Evolutionary conservation across 2,113 vertebrate genomes (phyloP).

Genomic region (Notiomystis cincta): DNA sequence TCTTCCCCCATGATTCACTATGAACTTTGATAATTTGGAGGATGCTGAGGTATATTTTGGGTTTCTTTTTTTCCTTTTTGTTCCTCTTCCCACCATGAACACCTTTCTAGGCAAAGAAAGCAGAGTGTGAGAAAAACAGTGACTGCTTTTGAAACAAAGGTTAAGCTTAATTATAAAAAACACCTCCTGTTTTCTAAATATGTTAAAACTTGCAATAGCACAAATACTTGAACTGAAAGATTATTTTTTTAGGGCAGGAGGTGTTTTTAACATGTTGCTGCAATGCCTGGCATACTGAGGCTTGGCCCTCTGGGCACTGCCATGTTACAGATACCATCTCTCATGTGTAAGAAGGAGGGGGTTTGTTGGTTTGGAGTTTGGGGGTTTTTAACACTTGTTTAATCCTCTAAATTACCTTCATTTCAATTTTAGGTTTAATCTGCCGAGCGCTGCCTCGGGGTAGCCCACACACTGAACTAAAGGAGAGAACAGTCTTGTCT

Average conservation of each 20-base stretch:
- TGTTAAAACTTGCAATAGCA: slow-evolving; percentile 31
- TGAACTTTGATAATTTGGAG: background rate
- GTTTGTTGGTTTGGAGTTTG: background rate
- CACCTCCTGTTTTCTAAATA: background rate
- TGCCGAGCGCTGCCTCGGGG: slow-evolving; percentile 91
- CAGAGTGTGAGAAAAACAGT: background rate
- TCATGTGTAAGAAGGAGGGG: background rate
- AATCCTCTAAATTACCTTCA: background rate
- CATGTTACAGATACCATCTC: background rate
- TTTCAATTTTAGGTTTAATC: slow-evolving; percentile 82
- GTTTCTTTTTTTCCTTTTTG: background rate
- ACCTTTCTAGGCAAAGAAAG: background rate
- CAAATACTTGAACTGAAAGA: background rate
- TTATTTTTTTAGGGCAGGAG: background rate
- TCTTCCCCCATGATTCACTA: background rate
- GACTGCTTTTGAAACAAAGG: background rate
- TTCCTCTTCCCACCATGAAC: background rate
- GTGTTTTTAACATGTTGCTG: background rate
- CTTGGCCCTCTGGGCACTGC: background rate
- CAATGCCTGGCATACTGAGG: background rate
- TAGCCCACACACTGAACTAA: slow-evolving; percentile 86
- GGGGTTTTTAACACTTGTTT: background rate
- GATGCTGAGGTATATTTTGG: background rate
- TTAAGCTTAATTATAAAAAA: slow-evolving; percentile 3
- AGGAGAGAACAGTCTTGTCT: slow-evolving; percentile 87